These are phyloP conservation scores for Streblospio benedicti DNA, from an alignment of 1,140 invertebrate species.

Conservation along the genomic window DNA sequence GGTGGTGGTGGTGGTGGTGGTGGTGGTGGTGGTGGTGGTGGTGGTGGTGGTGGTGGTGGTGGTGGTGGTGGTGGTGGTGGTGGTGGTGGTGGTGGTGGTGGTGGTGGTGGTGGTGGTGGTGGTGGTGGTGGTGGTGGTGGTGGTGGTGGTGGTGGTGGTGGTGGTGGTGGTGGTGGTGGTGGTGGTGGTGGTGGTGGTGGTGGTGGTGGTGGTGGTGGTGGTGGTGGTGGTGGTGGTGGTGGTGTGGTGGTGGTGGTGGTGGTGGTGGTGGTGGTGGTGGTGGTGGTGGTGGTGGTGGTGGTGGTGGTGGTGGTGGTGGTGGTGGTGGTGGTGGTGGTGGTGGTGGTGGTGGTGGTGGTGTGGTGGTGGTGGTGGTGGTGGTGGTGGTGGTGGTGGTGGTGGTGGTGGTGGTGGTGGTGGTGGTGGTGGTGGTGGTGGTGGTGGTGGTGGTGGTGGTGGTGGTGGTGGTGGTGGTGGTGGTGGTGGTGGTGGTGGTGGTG, in stretches of 20 bases:
- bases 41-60: neutral
- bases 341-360: neutral
- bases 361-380: neutral
- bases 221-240: neutral
- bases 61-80: neutral
- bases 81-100: neutral
- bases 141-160: neutral
- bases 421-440: neutral
- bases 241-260: neutral
- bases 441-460: neutral
- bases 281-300: neutral
- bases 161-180: neutral
- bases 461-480: neutral
- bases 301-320: neutral
- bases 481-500: neutral
- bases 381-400: neutral
- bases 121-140: neutral
- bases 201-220: neutral
- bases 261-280: neutral
- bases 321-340: neutral
- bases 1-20: neutral
- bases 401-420: neutral
- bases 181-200: neutral
- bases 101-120: conserved; percentile 7
- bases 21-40: neutral